Evolutionary conservation across 1,140 invertebrate genomes (phyloP).

Genomic region (Dendroctonus valens): DNA sequence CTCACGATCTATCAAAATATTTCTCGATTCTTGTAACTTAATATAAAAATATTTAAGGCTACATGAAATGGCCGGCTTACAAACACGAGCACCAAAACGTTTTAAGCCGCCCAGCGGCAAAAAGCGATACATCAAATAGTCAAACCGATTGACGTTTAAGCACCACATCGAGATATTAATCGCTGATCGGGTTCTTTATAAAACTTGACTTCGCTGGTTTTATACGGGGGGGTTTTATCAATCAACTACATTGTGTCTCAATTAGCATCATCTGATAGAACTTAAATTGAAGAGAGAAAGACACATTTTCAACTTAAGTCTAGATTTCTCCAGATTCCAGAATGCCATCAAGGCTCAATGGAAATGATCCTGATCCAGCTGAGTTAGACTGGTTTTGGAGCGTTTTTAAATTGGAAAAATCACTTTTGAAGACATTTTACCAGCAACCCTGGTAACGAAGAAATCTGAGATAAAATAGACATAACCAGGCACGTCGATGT

Average conservation of each 20-base stretch:
- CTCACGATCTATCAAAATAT: conserved; percentile 29
- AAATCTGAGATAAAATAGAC: conserved; percentile 24
- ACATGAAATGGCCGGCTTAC: conserved; percentile 17
- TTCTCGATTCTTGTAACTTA: conserved; percentile 28
- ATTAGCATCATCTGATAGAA: not conserved
- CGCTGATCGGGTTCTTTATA: conserved; percentile 21
- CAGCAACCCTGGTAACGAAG: conserved; percentile 4
- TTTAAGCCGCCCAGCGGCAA: conserved; percentile 16
- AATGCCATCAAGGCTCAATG: too few relatives aligned
- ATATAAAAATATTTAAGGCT: conserved; percentile 34
- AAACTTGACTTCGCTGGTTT: not conserved
- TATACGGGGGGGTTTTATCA: conserved; percentile 17
- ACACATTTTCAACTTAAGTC: not conserved
- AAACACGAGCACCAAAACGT: conserved; percentile 25
- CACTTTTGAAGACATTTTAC: too few relatives aligned
- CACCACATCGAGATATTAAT: conserved; percentile 35
- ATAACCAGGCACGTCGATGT: conserved; percentile 13
- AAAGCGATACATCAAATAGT: conserved; percentile 39
- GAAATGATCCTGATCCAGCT: too few relatives aligned
- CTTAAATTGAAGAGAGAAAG: not conserved
- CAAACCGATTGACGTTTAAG: conserved; percentile 38
- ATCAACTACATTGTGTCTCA: not conserved
- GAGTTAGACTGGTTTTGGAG: too few relatives aligned
- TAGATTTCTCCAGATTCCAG: too few relatives aligned
- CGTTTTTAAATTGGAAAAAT: too few relatives aligned